Conservation (phyloP, 2,888 invertebrate genomes). For the Lomographa bimaculata region DNA sequence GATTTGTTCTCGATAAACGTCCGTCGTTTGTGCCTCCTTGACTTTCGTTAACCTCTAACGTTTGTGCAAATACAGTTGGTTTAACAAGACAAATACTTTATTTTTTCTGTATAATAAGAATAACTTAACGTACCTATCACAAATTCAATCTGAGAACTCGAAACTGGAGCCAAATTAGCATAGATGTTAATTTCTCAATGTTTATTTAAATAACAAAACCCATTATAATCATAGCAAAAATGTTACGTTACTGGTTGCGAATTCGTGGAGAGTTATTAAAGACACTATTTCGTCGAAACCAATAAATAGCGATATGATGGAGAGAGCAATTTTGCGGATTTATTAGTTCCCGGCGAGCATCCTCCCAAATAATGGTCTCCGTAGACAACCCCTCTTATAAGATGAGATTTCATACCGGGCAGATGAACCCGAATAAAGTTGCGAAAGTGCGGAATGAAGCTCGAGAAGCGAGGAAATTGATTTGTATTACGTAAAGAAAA, state of each 20-base stretch:
- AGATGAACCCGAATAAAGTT: conserved; percentile 4
- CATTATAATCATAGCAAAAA: too few species aligned
- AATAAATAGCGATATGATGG: conserved; percentile 26
- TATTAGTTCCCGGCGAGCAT: conserved; percentile 25
- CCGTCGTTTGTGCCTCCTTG: conserved; percentile 21
- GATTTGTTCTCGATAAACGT: conserved; percentile 41
- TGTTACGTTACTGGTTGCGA: too few species aligned
- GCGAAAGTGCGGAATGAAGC: conserved; percentile 1
- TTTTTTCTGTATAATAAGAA: neutral
- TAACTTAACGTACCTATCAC: neutral
- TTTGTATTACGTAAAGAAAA: conserved; percentile 8
- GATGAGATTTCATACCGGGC: conserved; percentile 24
- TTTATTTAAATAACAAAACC: conserved; percentile 1
- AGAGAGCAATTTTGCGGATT: conserved; percentile 28
- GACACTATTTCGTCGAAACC: conserved; percentile 14
- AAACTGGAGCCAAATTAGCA: conserved; percentile 5
- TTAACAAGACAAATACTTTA: conserved; percentile 1
- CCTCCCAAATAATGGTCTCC: conserved; percentile 27
- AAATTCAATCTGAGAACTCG: conserved; percentile 3
- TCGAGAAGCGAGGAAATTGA: conserved; percentile 8
- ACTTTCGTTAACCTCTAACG: conserved; percentile 31
- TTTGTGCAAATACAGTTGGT: conserved; percentile 4
- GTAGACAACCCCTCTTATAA: conserved; percentile 24
- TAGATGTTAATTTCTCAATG: conserved; percentile 4
- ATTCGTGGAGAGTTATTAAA: too few species aligned